These are phyloP conservation scores for Ophion ellenae DNA, from an alignment of 2,888 invertebrate species.

Conservation along the genomic window DNA sequence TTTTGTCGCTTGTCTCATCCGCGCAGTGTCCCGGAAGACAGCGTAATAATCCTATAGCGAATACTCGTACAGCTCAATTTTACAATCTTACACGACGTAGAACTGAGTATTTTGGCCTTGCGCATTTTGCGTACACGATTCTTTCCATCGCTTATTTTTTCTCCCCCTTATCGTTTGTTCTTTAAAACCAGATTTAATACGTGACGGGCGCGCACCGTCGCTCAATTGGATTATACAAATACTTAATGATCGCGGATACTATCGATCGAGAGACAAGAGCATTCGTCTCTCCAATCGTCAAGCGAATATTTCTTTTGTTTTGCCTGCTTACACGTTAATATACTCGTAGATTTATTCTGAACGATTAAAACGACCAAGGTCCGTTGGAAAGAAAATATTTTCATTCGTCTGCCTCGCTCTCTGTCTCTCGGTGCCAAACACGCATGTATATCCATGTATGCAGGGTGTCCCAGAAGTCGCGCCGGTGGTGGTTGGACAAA, in stretches of 20 bases:
- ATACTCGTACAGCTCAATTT: constrained; percentile 18
- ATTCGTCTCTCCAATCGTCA: constrained; percentile 25
- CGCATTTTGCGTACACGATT: constrained; percentile 34
- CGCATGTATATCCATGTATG: no score
- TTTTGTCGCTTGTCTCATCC: no score
- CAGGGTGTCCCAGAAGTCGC: no score
- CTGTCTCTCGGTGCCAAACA: not conserved
- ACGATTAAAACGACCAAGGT: constrained; percentile 55
- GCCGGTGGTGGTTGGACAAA: no score
- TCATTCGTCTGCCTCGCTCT: constrained; percentile 23
- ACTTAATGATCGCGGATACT: constrained; percentile 51
- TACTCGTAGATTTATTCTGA: constrained; percentile 56
- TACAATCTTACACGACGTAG: constrained; percentile 45
- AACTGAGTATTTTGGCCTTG: constrained; percentile 69
- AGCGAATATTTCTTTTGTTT: constrained; percentile 5
- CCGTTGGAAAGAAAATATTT: constrained; percentile 46
- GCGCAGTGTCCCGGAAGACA: no score
- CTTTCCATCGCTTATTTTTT: constrained; percentile 27
- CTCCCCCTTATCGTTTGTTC: not conserved
- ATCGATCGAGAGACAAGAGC: constrained; percentile 38
- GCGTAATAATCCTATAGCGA: no score
- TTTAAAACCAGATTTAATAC: not conserved
- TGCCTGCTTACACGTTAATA: constrained; percentile 49
- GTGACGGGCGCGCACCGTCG: not conserved
- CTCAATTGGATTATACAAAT: constrained; percentile 51